phyloP scores from a whole-genome alignment of 2,797 vertebrate genomes.

The Etheostoma nigrum region DNA sequence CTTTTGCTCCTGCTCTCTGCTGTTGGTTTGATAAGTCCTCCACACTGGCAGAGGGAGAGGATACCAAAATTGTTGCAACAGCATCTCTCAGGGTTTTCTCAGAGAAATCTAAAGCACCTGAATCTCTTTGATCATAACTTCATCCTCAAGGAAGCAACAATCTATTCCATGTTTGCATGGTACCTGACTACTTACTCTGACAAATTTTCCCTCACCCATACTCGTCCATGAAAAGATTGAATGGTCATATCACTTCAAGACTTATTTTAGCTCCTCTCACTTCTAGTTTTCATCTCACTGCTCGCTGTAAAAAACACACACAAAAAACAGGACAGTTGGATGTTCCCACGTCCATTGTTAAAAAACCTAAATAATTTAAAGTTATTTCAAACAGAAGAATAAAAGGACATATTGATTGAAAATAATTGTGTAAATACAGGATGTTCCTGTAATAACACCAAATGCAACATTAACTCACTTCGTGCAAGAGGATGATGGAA shows the following conservation, averaged over 20 bases:
- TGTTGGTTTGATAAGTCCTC: slow-evolving; percentile 63
- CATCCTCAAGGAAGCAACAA: slow-evolving; percentile 53
- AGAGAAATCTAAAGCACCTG: slow-evolving; percentile 67
- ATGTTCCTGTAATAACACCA: slow-evolving; percentile 22
- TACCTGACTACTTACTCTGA: slow-evolving; percentile 33
- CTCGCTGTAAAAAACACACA: slow-evolving; percentile 15
- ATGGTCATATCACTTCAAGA: slow-evolving; percentile 31
- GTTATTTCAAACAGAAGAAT: slow-evolving; percentile 9
- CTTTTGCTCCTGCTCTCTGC: slow-evolving; percentile 49
- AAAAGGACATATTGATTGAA: neutral
- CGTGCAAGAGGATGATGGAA: slow-evolving; percentile 17
- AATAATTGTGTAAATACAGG: slow-evolving; percentile 14
- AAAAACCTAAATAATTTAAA: neutral
- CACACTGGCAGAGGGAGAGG: slow-evolving; percentile 46
- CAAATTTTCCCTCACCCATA: slow-evolving; percentile 24
- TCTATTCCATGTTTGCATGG: slow-evolving; percentile 44
- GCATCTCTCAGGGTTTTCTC: slow-evolving; percentile 69
- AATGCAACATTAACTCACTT: slow-evolving; percentile 21
- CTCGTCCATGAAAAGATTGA: slow-evolving; percentile 29
- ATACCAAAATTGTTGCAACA: slow-evolving; percentile 60
- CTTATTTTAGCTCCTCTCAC: slow-evolving; percentile 44
- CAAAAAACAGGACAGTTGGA: slow-evolving; percentile 3
- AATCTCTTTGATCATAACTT: slow-evolving; percentile 73
- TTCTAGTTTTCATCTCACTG: slow-evolving; percentile 48
- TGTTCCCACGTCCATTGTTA: neutral